A percentile compares a stretch with the other conserved stretches of the same genome.
phyloP scores from a whole-genome alignment of 2,888 invertebrate species.

The Vandiemenella viatica region DNA sequence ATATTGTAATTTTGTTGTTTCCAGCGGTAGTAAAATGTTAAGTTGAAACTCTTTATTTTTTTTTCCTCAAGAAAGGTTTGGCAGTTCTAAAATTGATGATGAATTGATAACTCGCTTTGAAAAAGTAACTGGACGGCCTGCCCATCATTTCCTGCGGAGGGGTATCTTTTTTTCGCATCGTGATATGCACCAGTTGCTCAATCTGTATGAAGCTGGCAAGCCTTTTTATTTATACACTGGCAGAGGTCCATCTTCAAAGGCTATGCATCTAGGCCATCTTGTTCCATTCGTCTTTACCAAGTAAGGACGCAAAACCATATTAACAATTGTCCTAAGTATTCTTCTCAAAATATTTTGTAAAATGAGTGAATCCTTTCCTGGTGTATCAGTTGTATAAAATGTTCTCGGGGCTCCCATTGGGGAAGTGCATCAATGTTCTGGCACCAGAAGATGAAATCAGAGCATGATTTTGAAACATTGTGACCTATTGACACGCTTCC shows the following conservation, averaged over 20 bases:
- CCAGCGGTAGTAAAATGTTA: too few relatives aligned
- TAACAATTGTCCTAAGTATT: too few relatives aligned
- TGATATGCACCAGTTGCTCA: constrained; percentile 76
- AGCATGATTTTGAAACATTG: too few relatives aligned
- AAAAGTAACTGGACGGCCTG: constrained; percentile 66
- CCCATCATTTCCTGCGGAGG: constrained; percentile 77
- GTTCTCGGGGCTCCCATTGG: too few relatives aligned
- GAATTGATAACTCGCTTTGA: constrained; percentile 74
- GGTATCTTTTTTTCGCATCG: constrained; percentile 97
- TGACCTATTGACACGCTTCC: too few relatives aligned
- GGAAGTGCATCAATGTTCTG: too few relatives aligned
- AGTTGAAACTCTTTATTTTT: too few relatives aligned
- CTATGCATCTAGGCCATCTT: constrained; percentile 94
- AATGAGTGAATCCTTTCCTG: too few relatives aligned
- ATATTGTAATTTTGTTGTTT: too few relatives aligned
- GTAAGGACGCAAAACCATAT: constrained; percentile 43
- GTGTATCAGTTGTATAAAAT: too few relatives aligned
- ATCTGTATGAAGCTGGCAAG: constrained; percentile 72
- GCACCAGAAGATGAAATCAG: too few relatives aligned
- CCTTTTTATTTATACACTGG: constrained; percentile 97
- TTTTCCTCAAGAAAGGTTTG: constrained; percentile 80
- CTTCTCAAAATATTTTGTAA: too few relatives aligned
- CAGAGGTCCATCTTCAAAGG: constrained; percentile 85
- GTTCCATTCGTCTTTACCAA: constrained; percentile 94
- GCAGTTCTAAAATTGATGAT: constrained; percentile 78